A percentile compares a stretch with the other conserved stretches of the same genome.
phyloP scores from a whole-genome alignment of 2,888 invertebrate species.

The Leistus spinibarbis region DNA sequence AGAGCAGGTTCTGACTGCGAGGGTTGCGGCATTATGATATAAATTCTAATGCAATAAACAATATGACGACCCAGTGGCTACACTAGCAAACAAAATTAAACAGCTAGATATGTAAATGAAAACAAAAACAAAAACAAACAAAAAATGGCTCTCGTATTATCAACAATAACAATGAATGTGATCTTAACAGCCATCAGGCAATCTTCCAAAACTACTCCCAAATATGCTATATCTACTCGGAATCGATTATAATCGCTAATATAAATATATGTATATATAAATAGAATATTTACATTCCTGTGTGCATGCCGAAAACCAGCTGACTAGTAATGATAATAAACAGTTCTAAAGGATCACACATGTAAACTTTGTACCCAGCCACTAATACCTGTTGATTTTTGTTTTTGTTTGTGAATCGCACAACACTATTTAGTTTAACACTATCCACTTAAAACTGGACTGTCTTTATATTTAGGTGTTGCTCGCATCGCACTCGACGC shows the following conservation, averaged over 20 bases:
- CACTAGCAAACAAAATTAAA: slow-evolving; percentile 38
- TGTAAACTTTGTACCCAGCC: slow-evolving; percentile 24
- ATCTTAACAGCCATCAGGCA: slow-evolving; percentile 26
- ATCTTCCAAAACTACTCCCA: slow-evolving; percentile 34
- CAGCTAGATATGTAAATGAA: slow-evolving; percentile 30
- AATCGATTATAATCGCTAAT: slow-evolving; percentile 36
- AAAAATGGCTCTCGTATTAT: not conserved
- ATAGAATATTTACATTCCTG: slow-evolving; percentile 30
- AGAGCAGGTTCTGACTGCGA: slow-evolving; percentile 45
- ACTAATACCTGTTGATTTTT: slow-evolving; percentile 38
- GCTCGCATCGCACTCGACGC: not conserved
- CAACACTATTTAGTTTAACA: slow-evolving; percentile 22
- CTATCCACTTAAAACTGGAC: not conserved
- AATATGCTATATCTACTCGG: slow-evolving; percentile 32
- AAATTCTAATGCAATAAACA: slow-evolving; percentile 37
- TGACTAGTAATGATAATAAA: slow-evolving; percentile 15
- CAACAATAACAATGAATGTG: slow-evolving; percentile 29
- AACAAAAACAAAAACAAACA: slow-evolving; percentile 22
- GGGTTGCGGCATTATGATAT: slow-evolving; percentile 39
- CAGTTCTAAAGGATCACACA: slow-evolving; percentile 25
- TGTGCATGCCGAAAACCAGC: slow-evolving; percentile 33
- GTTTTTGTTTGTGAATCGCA: slow-evolving; percentile 33
- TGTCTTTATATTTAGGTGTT: not conserved
- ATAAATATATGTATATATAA: slow-evolving; percentile 16
- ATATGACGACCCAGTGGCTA: slow-evolving; percentile 37